Percentiles rank a stretch among this genome's conserved stretches.
Conservation (phyloP, 2,113 vertebrate genomes). For the Gyps fulvus region DNA sequence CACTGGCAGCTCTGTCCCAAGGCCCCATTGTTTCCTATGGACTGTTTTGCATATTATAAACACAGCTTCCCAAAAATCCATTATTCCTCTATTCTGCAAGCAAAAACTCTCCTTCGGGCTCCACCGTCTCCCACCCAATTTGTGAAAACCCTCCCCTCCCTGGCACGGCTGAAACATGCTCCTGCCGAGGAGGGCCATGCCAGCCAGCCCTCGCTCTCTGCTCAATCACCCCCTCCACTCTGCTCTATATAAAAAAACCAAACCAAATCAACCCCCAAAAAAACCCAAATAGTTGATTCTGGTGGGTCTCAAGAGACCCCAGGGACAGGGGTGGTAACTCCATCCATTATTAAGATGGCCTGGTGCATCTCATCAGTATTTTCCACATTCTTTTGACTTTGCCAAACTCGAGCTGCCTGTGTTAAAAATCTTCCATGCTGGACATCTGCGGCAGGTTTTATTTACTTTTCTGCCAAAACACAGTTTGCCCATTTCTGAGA, state of each 20-base stretch:
- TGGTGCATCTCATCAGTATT: neutral
- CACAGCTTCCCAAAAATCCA: conserved; percentile 39
- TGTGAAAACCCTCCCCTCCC: neutral
- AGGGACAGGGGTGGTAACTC: neutral
- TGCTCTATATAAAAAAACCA: neutral
- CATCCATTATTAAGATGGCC: neutral
- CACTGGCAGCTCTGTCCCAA: conserved; percentile 48
- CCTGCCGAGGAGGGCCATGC: neutral
- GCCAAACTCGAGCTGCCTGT: neutral
- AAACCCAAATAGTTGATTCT: neutral
- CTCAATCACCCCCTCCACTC: neutral
- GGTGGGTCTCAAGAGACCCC: fast-evolving
- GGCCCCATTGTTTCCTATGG: conserved; percentile 39
- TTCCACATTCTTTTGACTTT: conserved; percentile 29
- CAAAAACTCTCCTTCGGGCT: neutral
- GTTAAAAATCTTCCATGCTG: conserved; percentile 53
- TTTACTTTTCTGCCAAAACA: conserved; percentile 51
- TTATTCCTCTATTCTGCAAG: neutral
- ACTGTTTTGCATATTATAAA: conserved; percentile 48
- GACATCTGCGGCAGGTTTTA: conserved; percentile 56
- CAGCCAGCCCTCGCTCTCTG: neutral
- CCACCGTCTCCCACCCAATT: neutral
- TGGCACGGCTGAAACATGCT: neutral
- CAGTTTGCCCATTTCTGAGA: conserved; percentile 5
- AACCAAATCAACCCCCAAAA: neutral